phyloP scores from a whole-genome alignment of 2,888 invertebrate genomes.

The Autographa gamma region DNA sequence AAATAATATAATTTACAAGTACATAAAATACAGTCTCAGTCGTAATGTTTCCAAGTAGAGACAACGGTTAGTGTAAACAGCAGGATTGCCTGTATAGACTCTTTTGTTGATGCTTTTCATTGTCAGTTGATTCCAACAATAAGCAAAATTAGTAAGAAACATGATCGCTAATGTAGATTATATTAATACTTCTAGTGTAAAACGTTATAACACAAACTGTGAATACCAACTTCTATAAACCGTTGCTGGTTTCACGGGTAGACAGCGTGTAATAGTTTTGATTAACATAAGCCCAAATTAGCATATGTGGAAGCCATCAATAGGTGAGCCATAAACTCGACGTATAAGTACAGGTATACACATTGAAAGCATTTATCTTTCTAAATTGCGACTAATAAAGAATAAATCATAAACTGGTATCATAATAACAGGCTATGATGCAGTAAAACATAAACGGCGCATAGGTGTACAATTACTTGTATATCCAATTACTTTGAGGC shows the following conservation, averaged over 20 bases:
- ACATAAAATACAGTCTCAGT: conserved; percentile 15
- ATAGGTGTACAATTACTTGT: conserved; percentile 80
- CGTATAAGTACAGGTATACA: conserved; percentile 39
- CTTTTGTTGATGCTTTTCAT: conserved; percentile 23
- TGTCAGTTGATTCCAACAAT: conserved; percentile 13
- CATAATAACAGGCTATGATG: conserved; percentile 77
- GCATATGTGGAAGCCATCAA: conserved; percentile 30
- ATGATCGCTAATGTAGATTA: not conserved
- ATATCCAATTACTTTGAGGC: conserved; percentile 77
- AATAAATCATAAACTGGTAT: conserved; percentile 78
- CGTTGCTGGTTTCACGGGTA: not conserved
- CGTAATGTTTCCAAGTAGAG: conserved; percentile 35
- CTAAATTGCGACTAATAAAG: conserved; percentile 79
- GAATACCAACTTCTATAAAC: not conserved
- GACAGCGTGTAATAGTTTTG: conserved; percentile 13
- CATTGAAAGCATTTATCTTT: conserved; percentile 73
- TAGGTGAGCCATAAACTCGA: conserved; percentile 21
- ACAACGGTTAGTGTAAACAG: conserved; percentile 18
- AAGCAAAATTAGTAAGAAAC: not conserved
- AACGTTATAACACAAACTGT: too few relatives aligned
- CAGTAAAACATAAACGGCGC: conserved; percentile 77
- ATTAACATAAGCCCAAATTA: conserved; percentile 29
- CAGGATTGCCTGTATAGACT: conserved; percentile 23
- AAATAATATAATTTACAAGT: conserved; percentile 38
- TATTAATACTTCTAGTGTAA: too few relatives aligned